phyloP scores from a whole-genome alignment of 2,113 vertebrate genomes.

The Brachyhypopomus gauderio region DNA sequence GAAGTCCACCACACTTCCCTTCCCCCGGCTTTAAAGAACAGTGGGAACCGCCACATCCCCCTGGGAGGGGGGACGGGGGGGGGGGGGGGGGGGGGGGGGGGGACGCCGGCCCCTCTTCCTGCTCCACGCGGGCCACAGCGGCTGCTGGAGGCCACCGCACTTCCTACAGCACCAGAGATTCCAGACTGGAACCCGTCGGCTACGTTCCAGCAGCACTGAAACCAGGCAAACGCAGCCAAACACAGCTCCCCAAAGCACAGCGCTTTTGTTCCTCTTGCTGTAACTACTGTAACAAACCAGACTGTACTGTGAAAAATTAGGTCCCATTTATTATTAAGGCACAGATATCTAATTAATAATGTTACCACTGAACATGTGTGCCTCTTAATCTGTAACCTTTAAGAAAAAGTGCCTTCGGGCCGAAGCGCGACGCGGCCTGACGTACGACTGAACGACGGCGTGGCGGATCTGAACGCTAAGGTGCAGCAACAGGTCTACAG shows the following conservation, averaged over 20 bases:
- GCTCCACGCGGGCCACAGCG: conserved; percentile 53
- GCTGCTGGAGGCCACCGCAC: conserved; percentile 58
- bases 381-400: too few relatives aligned
- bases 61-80: conserved; percentile 59
- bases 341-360: too few relatives aligned
- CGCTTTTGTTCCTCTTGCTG: too few relatives aligned
- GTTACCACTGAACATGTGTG: too few relatives aligned
- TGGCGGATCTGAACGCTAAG: not conserved
- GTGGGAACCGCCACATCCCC: conserved; percentile 62
- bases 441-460: not conserved
- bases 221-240: not conserved
- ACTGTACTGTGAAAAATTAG: too few relatives aligned
- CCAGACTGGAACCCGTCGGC: conserved; percentile 11
- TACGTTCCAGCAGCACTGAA: conserved; percentile 12
- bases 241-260: too few relatives aligned
- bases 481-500: not conserved
- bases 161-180: conserved; percentile 56
- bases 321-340: too few relatives aligned
- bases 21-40: conserved; percentile 60
- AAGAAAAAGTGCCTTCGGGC: too few relatives aligned
- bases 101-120: conserved; percentile 63
- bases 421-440: not conserved
- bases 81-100: conserved; percentile 65
- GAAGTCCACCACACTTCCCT: conserved; percentile 61
- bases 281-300: too few relatives aligned